Evolutionary conservation across 2,888 invertebrate species (phyloP).

Genomic region (Caenorhabditis angaria): DNA sequence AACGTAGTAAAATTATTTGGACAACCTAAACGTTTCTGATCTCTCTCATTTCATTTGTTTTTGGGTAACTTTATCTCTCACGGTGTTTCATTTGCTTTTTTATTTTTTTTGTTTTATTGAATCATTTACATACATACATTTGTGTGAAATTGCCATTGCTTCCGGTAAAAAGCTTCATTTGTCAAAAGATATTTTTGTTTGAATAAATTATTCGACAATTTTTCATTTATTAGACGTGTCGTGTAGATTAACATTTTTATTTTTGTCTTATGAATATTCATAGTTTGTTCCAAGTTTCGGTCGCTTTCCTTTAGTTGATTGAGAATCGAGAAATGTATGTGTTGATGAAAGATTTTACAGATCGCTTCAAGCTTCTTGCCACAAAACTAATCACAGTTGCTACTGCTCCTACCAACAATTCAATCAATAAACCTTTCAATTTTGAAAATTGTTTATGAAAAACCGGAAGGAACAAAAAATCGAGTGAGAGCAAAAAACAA

Average conservation of each 20-base stretch:
- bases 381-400: too few relatives aligned
- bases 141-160: not conserved
- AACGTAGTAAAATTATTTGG: conserved; percentile 4
- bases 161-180: conserved; percentile 1
- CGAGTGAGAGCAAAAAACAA: not conserved
- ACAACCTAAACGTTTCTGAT: not conserved
- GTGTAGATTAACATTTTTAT: conserved; percentile 1
- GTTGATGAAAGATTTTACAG: too few relatives aligned
- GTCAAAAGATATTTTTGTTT: not conserved
- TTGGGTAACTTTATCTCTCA: conserved; percentile 5
- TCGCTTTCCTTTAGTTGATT: too few relatives aligned
- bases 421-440: too few relatives aligned
- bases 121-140: not conserved
- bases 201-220: not conserved
- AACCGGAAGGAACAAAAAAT: too few relatives aligned
- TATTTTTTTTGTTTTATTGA: conserved; percentile 11
- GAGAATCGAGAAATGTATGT: too few relatives aligned
- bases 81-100: conserved; percentile 14
- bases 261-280: conserved; percentile 4
- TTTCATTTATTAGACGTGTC: not conserved
- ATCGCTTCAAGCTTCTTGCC: too few relatives aligned
- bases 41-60: conserved; percentile 14
- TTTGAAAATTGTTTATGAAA: too few relatives aligned
- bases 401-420: too few relatives aligned
- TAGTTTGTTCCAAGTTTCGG: too few relatives aligned